Evolutionary conservation across 2,888 invertebrate genomes (phyloP), one percentile per base, ranked within the genome.

Genomic region (Synanthedon myopaeformis): DNA sequence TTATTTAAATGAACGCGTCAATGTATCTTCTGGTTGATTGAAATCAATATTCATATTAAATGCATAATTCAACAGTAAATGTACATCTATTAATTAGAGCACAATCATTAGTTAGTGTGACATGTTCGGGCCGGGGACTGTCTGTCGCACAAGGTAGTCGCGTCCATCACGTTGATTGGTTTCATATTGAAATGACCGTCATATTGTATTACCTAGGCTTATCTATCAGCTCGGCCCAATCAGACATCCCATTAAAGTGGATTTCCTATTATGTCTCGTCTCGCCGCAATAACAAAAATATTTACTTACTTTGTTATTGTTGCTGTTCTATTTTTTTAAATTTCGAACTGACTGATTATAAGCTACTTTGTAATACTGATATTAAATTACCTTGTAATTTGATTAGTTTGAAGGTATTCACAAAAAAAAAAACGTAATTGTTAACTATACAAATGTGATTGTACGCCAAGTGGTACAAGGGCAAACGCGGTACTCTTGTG

Each of bases 131-230:
- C 65, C 56, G 56, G 58, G 56, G 52, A 51, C 51, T 64, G 64
- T 60, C 62, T 59, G 65, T 60, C 57, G 66, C 57, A 13, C 28
- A 23, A 23, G 17, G 23, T 17, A 12, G n/a, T 12, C 57, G 62
- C 69, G 66, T 78, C 71, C 76, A 78, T 82, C 78, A 72, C 57
- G 64, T 68, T 77, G 79, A 83, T 84, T 82, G 81, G 76, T 70
- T 77, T 73, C 72, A 75, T 74, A 79, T 79, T 77, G 78, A 72
- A 79, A 71, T 69, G 69, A 71, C 70, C 70, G 60, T 61, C 65
- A 67, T 64, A 67, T 70, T 75, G 74, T 72, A 60, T 59, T 63
- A 62, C 60, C 56, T 57, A 54, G 58, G 66, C 62, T 69, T 71
- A 70, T 71, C 68, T 69, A 64, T 61, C 59, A 59, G 61, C 56